Base-by-base conservation (phyloP, 2,797 vertebrate species). In the Mormyrus hasselquistii region DNA sequence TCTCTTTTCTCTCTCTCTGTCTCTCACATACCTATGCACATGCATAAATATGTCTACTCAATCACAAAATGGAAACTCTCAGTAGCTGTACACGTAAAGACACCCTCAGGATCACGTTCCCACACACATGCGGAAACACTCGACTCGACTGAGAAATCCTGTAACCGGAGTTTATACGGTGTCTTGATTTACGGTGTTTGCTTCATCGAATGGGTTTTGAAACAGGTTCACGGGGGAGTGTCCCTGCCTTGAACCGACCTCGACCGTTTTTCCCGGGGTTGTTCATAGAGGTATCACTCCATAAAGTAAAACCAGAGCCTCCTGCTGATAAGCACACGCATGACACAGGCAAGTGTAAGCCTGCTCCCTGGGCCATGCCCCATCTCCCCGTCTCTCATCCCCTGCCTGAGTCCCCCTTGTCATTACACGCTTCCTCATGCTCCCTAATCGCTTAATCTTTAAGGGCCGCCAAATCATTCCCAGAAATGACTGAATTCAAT, bases 401-500 rank as follows among this genome's bases (percentile, higher is more conserved):
- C 16, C 41, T 44, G 8, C n/a, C 16, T 34, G 29, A 19, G 12
- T 34, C 85, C 52, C 52, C 16, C 52, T 8, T 7, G 1, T 25
- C 47, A n/a, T 34, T 41, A 5, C 34, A 34, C 29, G 9, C 22
- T 19, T 25, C 84, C 52, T 86, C 49, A 3, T 86, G 52, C 50
- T 19, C 65, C 47, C 62, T 88, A 90, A 91, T 93, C 89, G 85
- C 83, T 89, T 52, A 86, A 88, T 92, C 91, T 90, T 79, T 29
- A 50, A 16, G 53, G 34, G 59, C 69, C 34, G 22, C 3, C 89
- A 14, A 90, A 90, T 90, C 53, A 90, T 34, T 50, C 86, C 52
- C 16, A 65, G 50, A 84, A 38, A 83, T 22, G 44, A 52, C 65
- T 44, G 19, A 16, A 9, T 10, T 57, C 79, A 76, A 49, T 55